Evolutionary conservation across 2,888 invertebrate genomes (phyloP).

Genomic region (Lycocerus yunnanus): DNA sequence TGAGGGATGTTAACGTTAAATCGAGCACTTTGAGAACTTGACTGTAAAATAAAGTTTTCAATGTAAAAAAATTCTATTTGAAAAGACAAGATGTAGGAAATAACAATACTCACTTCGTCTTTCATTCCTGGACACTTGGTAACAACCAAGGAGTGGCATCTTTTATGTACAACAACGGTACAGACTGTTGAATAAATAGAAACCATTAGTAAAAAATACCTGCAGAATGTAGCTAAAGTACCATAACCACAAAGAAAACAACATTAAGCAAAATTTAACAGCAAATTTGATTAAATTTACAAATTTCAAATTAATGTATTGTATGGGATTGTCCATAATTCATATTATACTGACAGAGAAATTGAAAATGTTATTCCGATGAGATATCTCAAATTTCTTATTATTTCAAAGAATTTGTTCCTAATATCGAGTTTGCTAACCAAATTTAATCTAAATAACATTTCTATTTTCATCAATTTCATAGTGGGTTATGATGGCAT

Average conservation of each 20-base stretch:
- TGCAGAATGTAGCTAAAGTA: not conserved
- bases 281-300: not conserved
- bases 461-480: not conserved
- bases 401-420: too few relatives aligned
- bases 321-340: not conserved
- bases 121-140: conserved; percentile 99
- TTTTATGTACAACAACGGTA: conserved; percentile 98
- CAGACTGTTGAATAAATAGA: conserved; percentile 70
- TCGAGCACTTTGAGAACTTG: conserved; percentile 65
- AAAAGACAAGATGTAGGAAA: not conserved
- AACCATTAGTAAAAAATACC: conserved; percentile 15
- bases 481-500: too few relatives aligned
- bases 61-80: not conserved
- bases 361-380: not conserved
- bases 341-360: not conserved
- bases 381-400: not conserved
- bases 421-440: too few relatives aligned
- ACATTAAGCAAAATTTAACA: not conserved
- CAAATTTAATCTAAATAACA: not conserved
- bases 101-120: conserved; percentile 68
- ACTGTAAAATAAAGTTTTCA: conserved; percentile 48
- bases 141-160: conserved; percentile 95
- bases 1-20: conserved; percentile 99
- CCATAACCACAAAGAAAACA: not conserved
- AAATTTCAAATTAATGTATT: not conserved